Conservation (phyloP, 1,140 invertebrate genomes). For the Drosophila orena region DNA sequence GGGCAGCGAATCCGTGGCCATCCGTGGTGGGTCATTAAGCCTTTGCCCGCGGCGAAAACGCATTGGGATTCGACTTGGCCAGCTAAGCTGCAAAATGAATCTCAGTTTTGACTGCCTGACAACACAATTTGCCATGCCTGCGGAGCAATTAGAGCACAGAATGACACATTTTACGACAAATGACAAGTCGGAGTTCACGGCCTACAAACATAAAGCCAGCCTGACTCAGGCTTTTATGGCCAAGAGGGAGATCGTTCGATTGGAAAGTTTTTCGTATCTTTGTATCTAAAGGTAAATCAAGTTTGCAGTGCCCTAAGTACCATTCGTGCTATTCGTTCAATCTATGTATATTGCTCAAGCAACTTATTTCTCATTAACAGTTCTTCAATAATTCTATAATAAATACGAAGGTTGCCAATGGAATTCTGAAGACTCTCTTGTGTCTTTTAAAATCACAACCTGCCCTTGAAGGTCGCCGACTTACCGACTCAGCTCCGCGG, state of each 20-base stretch:
- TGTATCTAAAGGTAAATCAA: too few relatives aligned
- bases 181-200: slow-evolving; percentile 7
- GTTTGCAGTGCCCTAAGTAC: too few relatives aligned
- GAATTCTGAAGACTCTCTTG: too few relatives aligned
- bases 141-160: slow-evolving; percentile 69
- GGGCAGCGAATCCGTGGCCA: background rate
- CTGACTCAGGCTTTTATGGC: background rate
- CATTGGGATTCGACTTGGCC: slow-evolving; percentile 3
- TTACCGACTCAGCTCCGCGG: slow-evolving; percentile 93
- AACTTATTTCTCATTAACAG: too few relatives aligned
- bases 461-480: slow-evolving; percentile 15
- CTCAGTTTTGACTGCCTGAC: slow-evolving; percentile 52
- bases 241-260: background rate
- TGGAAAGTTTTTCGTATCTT: background rate
- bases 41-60: slow-evolving; percentile 41
- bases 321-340: too few relatives aligned
- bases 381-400: too few relatives aligned
- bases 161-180: slow-evolving; percentile 25
- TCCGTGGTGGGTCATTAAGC: slow-evolving; percentile 1
- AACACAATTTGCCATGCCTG: slow-evolving; percentile 50
- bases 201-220: background rate
- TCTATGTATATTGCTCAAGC: too few relatives aligned
- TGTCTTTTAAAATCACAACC: background rate
- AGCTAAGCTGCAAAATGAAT: slow-evolving; percentile 30
- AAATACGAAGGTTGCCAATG: too few relatives aligned